Evolutionary conservation across 1,140 invertebrate species (phyloP).

Genomic region (Drosophila kurseongensis): DNA sequence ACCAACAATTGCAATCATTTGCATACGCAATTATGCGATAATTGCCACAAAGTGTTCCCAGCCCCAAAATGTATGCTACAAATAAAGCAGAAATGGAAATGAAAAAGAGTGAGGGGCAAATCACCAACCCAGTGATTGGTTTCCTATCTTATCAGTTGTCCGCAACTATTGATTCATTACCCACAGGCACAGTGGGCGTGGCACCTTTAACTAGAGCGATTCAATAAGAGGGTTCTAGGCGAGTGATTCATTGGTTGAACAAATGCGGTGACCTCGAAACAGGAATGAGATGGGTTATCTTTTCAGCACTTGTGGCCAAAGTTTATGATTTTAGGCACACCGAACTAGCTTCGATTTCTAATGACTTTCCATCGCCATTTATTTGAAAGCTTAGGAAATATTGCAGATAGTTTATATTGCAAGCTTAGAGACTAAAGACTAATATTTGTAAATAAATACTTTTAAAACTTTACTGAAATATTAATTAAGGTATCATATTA

Average conservation of each 20-base stretch:
- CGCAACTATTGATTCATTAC: conserved; percentile 61
- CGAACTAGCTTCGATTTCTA: neutral
- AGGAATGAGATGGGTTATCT: neutral
- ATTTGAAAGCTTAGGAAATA: too few relatives aligned
- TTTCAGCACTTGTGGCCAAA: neutral
- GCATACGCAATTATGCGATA: conserved; percentile 41
- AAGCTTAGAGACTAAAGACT: too few relatives aligned
- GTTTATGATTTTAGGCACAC: neutral
- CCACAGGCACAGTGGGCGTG: conserved; percentile 27
- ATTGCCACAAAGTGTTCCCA: conserved; percentile 15
- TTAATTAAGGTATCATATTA: neutral
- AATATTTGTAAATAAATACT: too few relatives aligned
- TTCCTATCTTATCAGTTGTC: conserved; percentile 66
- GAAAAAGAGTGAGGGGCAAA: neutral
- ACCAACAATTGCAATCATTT: conserved; percentile 8
- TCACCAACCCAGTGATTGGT: neutral
- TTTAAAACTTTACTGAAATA: neutral
- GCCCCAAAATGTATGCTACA: conserved; percentile 58
- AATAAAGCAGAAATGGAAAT: conserved; percentile 6
- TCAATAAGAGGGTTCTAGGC: neutral
- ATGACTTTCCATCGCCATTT: too few relatives aligned
- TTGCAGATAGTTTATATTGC: too few relatives aligned
- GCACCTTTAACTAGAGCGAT: neutral
- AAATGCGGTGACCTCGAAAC: conserved; percentile 1
- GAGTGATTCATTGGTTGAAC: conserved; percentile 9